Percentiles rank a stretch among this genome's conserved stretches.
Conservation (phyloP, 2,797 vertebrate species). For the Gambusia yucatana region DNA sequence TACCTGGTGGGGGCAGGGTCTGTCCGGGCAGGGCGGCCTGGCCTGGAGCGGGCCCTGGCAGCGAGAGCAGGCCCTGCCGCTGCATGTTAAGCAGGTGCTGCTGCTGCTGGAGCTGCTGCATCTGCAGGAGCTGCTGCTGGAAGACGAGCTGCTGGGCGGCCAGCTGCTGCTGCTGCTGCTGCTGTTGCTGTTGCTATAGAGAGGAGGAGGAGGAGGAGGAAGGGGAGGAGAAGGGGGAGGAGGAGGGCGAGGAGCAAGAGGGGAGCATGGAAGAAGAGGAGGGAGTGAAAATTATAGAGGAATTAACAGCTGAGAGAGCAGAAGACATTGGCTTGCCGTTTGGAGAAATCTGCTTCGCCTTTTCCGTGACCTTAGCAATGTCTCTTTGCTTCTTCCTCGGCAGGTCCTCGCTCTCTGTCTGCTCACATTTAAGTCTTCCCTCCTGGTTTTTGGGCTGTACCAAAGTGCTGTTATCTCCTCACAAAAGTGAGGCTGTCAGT, state of each 20-base stretch:
- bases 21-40: conserved; percentile 96
- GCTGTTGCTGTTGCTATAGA: conserved; percentile 84
- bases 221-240: conserved; percentile 53
- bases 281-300: conserved; percentile 66
- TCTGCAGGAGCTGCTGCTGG: conserved; percentile 99
- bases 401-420: conserved; percentile 45
- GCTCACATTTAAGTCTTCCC: conserved; percentile 34
- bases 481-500: conserved; percentile 50
- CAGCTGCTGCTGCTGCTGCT: conserved; percentile 97
- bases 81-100: conserved; percentile 99
- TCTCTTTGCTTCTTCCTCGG: conserved; percentile 46
- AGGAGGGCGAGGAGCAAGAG: conserved; percentile 48
- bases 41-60: conserved; percentile 84
- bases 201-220: conserved; percentile 53
- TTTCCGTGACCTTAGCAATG: conserved; percentile 64
- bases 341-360: conserved; percentile 45
- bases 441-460: conserved; percentile 59
- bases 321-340: conserved; percentile 29
- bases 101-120: conserved; percentile 99
- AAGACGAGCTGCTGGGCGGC: conserved; percentile 99
- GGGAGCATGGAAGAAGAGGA: conserved; percentile 42
- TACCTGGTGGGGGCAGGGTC: conserved; percentile 94
- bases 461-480: conserved; percentile 40
- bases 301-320: conserved; percentile 71
- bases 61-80: conserved; percentile 98